Base-by-base conservation (phyloP, 2,888 invertebrate genomes). In the Clanis bilineata region DNA sequence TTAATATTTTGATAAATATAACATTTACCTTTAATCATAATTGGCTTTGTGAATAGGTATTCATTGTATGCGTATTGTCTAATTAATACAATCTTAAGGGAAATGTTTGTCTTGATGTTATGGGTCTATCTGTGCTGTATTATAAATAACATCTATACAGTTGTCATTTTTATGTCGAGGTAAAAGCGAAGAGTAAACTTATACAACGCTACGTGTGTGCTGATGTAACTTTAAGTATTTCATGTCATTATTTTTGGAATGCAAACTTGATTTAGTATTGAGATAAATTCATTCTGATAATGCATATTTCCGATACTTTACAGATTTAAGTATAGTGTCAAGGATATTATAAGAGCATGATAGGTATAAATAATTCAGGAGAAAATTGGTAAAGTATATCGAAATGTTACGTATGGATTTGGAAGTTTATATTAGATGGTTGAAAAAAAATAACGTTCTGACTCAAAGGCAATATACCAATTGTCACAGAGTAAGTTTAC, bases 401-500 rank as follows among this genome's bases (percentile, higher is more conserved):
- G 71, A 83, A 83, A 79, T 86, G 87, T 88, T 87, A 82, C 78
- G 71, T 82, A 78, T 83, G 80, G 51, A 81, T 79, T 80, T 82
- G 79, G 79, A 83, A 83, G 83, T 85, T 76, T 86, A 86, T 84
- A 58, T 58, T 51, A 58, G 39, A 58, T 58, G 39, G 39, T 51
- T 71, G 77, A 79, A 75, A 79, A 79, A 77, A 71, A 70, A 77
- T 79, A 79, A 78, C 75, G 77, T 82, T 80, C 80, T 71, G 73
- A 77, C 76, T 71, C 63, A 78, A 77, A 76, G 71, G 71, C 76
- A 72, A 70, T 69, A 75, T 71, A 75, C 77, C 82, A 76, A 77
- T 78, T 83, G 78, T 77, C 86, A 83, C 89, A 88, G 90, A 90
- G 86, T 85, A 84, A 82, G 73, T 80, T 76, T 69, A 82, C 72